Evolutionary conservation across 2,888 invertebrate genomes (phyloP), one percentile per base, ranked within the genome.

Genomic region (Sceliomorpha sp.): DNA sequence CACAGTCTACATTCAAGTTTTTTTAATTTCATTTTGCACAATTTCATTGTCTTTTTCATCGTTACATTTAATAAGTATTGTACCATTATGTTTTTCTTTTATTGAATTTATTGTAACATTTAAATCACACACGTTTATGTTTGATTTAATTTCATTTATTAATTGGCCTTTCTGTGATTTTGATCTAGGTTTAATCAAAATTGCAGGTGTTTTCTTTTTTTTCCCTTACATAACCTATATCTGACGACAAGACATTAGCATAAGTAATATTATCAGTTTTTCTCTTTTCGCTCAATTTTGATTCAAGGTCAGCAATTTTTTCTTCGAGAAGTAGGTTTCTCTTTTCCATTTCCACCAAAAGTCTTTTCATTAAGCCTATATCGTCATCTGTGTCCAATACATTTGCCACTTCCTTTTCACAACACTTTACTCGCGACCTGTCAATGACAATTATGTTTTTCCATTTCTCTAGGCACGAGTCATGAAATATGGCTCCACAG

Each of bases 41-140:
- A n/a, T 1, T 39, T 39, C 39, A 10, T 20, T 17, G 17, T 39
- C 20, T 17, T 4, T 8, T 17, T 39, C 39, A 17, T 39, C 17
- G 14, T 42, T 42, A 27, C 42, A 42, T 27, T 42, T 42, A 27
- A 42, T 27, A 8, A 42, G 14, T 7, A 42, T n/a, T n/a, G 42
- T 36, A 10, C 36, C 48, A 34, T 48, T n/a, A 7, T 27, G 13
- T 13, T 13, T 37, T 50, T 36, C 37, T 36, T 36, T 36, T 10
- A 50, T 50, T 5, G 31, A 45, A 15, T 31, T 45, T 1, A 45
- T 13, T 9, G 44, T 3, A 45, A 29, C 31, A 13, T 31, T 45
- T 31, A 17, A 31, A 17, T 45, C 44, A 31, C 44, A 14, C n/a
- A 45, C 31, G 8, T 45, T 45, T n/a, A 45, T 45, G 10, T 45